Conservation (phyloP, 2,888 invertebrate species). For the Spodoptera littoralis region DNA sequence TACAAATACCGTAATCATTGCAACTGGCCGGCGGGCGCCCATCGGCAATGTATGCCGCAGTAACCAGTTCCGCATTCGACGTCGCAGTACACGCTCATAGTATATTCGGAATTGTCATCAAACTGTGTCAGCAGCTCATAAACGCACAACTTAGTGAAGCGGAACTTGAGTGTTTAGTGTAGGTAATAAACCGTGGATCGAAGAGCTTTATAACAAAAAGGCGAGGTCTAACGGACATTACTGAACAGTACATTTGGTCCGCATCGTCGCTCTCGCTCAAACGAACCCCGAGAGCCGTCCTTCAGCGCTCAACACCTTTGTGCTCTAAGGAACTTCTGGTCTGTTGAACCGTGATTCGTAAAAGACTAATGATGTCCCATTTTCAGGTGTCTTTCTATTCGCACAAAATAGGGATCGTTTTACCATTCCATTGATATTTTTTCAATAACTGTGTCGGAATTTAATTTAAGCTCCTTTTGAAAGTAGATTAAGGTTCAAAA, state of each 20-base stretch:
- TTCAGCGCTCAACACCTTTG: slow-evolving; percentile 70
- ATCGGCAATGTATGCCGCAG: slow-evolving; percentile 26
- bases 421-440: slow-evolving; percentile 20
- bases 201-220: slow-evolving; percentile 51
- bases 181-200: slow-evolving; percentile 49
- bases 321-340: slow-evolving; percentile 69
- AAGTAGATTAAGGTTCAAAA: not conserved
- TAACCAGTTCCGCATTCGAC: slow-evolving; percentile 40
- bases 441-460: not conserved
- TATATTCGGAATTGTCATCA: slow-evolving; percentile 42
- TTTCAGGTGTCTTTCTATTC: slow-evolving; percentile 48
- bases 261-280: slow-evolving; percentile 60
- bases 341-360: slow-evolving; percentile 71
- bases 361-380: slow-evolving; percentile 74
- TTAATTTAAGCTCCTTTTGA: slow-evolving; percentile 1
- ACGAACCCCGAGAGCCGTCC: slow-evolving; percentile 50
- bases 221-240: slow-evolving; percentile 48
- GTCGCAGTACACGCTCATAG: slow-evolving; percentile 26
- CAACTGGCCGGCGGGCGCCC: slow-evolving; percentile 11
- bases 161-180: slow-evolving; percentile 51
- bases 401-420: slow-evolving; percentile 27
- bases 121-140: slow-evolving; percentile 51
- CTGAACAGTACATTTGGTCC: slow-evolving; percentile 53
- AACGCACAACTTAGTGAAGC: slow-evolving; percentile 43
- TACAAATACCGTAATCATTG: slow-evolving; percentile 23